These are phyloP conservation scores for Corella eumyota DNA, from an alignment of 23 tunicate genomes.

Conservation along the genomic window DNA sequence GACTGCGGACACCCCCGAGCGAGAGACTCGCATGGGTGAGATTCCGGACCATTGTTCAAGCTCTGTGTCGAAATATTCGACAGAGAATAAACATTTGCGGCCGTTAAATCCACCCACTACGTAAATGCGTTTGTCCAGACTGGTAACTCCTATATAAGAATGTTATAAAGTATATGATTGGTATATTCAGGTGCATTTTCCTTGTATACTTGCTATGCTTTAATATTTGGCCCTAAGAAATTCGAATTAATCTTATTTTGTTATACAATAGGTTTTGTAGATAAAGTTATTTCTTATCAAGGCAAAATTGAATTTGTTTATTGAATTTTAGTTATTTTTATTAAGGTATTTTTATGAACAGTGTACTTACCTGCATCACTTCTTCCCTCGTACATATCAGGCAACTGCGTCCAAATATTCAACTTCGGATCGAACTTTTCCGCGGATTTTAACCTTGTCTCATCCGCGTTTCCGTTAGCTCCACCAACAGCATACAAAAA, in stretches of 20 bases:
- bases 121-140: slow-evolving; percentile 34
- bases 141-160: slow-evolving; percentile 43
- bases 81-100: slow-evolving; percentile 52
- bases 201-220: too few species aligned
- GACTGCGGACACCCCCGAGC: slow-evolving; percentile 72
- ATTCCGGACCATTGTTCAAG: slow-evolving; percentile 47
- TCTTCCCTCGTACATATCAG: slow-evolving; percentile 74
- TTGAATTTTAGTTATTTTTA: too few species aligned
- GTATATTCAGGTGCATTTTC: neutral
- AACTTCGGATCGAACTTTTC: slow-evolving; percentile 46
- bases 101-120: slow-evolving; percentile 95
- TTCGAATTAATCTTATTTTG: too few species aligned
- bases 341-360: too few species aligned
- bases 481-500: slow-evolving; percentile 78
- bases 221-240: too few species aligned
- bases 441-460: slow-evolving; percentile 51
- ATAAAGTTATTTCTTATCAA: too few species aligned
- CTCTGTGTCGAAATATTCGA: slow-evolving; percentile 51
- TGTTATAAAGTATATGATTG: neutral
- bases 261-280: too few species aligned
- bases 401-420: slow-evolving; percentile 63
- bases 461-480: slow-evolving; percentile 34
- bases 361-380: slow-evolving; percentile 91
- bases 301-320: too few species aligned
- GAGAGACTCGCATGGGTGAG: slow-evolving; percentile 56